These are phyloP conservation scores for Leptinotarsa haldemani DNA, from an alignment of 2,888 invertebrate genomes.

Conservation along the genomic window DNA sequence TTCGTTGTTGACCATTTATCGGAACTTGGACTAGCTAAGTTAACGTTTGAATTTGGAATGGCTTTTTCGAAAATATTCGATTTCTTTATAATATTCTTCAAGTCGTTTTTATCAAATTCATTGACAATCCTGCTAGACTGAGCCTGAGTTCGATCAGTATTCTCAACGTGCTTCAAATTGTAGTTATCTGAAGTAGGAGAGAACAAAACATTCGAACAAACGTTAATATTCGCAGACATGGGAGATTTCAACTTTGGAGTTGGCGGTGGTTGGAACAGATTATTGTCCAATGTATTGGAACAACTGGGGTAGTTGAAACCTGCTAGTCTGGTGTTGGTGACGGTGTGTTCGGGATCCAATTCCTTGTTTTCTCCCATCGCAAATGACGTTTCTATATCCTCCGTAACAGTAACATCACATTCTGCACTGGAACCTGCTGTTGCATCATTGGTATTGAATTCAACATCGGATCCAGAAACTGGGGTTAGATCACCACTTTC, in stretches of 20 bases:
- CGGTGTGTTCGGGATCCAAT: conserved; percentile 47
- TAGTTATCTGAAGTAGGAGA: conserved; percentile 43
- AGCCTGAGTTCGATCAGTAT: conserved; percentile 52
- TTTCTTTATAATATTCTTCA: conserved; percentile 51
- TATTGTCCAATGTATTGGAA: conserved; percentile 44
- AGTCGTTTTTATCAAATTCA: conserved; percentile 48
- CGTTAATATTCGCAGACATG: conserved; percentile 47
- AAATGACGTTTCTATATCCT: conserved; percentile 58
- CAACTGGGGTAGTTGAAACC: conserved; percentile 26
- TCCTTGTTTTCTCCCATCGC: conserved; percentile 47
- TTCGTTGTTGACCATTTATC: conserved; percentile 62
- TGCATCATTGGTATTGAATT: conserved; percentile 76
- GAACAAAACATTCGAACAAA: conserved; percentile 53
- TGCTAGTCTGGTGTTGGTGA: conserved; percentile 45
- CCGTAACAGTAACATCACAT: conserved; percentile 68
- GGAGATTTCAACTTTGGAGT: conserved; percentile 52
- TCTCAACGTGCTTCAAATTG: conserved; percentile 52
- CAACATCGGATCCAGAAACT: conserved; percentile 75
- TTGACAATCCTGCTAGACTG: conserved; percentile 44
- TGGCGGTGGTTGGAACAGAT: conserved; percentile 40
- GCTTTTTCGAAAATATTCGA: conserved; percentile 53
- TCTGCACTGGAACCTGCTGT: conserved; percentile 71
- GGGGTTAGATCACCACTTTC: conserved; percentile 76
- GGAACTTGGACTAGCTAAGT: conserved; percentile 49
- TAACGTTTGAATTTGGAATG: conserved; percentile 50